phyloP scores from a whole-genome alignment of 2,888 invertebrate genomes.

The Drosophila borealis region DNA sequence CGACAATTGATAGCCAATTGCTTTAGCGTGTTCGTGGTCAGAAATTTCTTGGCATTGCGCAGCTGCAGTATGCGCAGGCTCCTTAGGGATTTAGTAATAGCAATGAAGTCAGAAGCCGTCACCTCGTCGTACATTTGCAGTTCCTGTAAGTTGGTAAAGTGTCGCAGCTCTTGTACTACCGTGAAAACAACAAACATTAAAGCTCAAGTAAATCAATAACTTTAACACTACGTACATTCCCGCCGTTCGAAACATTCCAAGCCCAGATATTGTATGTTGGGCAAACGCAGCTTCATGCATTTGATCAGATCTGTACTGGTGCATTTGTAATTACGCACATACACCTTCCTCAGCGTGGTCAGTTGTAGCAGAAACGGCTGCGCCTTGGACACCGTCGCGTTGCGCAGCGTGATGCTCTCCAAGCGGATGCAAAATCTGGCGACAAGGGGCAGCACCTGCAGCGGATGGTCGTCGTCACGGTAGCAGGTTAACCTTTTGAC shows the following conservation, averaged over 20 bases:
- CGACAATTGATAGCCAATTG: conserved; percentile 51
- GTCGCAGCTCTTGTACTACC: conserved; percentile 61
- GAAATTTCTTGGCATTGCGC: conserved; percentile 60
- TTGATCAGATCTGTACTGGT: conserved; percentile 61
- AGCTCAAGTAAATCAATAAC: not conserved
- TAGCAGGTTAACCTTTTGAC: conserved; percentile 51
- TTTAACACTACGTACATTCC: conserved; percentile 47
- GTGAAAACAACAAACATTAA: not conserved
- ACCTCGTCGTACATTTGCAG: conserved; percentile 60
- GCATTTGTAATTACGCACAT: conserved; percentile 66
- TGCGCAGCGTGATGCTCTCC: conserved; percentile 58
- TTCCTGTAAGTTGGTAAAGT: conserved; percentile 54
- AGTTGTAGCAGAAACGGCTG: conserved; percentile 53
- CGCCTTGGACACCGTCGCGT: conserved; percentile 51
- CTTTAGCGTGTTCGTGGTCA: conserved; percentile 53
- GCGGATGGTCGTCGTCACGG: conserved; percentile 64
- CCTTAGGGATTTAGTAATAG: conserved; percentile 51
- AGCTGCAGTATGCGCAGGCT: conserved; percentile 55
- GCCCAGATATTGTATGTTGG: conserved; percentile 49
- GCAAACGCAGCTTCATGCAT: conserved; percentile 49
- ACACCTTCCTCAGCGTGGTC: conserved; percentile 44
- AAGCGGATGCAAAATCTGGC: conserved; percentile 51
- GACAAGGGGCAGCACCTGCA: conserved; percentile 58
- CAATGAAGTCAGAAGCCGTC: conserved; percentile 54
- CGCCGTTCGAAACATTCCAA: conserved; percentile 62